Conservation (phyloP, 2,888 invertebrate species). For the Chrysotoxum bicinctum region DNA sequence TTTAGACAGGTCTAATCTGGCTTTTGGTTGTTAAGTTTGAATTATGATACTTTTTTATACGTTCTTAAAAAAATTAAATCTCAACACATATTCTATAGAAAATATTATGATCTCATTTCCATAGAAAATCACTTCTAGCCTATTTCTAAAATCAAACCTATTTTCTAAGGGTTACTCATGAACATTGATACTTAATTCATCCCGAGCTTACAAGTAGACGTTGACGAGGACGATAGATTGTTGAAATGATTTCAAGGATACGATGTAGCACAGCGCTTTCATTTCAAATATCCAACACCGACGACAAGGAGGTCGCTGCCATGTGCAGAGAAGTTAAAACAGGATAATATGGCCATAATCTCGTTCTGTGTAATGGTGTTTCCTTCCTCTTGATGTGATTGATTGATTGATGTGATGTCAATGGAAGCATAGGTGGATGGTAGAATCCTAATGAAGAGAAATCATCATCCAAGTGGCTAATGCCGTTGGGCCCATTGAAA, state of each 20-base stretch:
- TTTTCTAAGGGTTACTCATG: not conserved
- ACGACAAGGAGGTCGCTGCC: not conserved
- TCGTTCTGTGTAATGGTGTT: conserved; percentile 43
- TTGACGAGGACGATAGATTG: conserved; percentile 5
- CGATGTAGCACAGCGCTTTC: not conserved
- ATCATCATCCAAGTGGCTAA: conserved; percentile 39
- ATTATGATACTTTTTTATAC: no score
- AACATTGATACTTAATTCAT: not conserved
- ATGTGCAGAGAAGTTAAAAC: conserved; percentile 23
- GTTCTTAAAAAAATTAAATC: no score
- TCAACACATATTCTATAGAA: no score
- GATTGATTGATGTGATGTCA: conserved; percentile 51
- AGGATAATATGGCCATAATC: conserved; percentile 49
- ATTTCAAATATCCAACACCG: not conserved
- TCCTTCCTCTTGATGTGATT: conserved; percentile 52
- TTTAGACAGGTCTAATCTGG: no score
- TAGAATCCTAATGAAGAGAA: conserved; percentile 44
- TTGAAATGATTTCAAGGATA: conserved; percentile 2
- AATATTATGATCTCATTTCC: not conserved
- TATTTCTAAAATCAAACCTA: not conserved
- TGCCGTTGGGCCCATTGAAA: not conserved
- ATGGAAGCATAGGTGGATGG: conserved; percentile 2
- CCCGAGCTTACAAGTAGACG: not conserved
- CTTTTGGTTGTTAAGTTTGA: no score
- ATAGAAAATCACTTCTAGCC: not conserved